These are phyloP conservation scores for Knipowitschia caucasica DNA, from an alignment of 2,797 vertebrate species.

Conservation along the genomic window DNA sequence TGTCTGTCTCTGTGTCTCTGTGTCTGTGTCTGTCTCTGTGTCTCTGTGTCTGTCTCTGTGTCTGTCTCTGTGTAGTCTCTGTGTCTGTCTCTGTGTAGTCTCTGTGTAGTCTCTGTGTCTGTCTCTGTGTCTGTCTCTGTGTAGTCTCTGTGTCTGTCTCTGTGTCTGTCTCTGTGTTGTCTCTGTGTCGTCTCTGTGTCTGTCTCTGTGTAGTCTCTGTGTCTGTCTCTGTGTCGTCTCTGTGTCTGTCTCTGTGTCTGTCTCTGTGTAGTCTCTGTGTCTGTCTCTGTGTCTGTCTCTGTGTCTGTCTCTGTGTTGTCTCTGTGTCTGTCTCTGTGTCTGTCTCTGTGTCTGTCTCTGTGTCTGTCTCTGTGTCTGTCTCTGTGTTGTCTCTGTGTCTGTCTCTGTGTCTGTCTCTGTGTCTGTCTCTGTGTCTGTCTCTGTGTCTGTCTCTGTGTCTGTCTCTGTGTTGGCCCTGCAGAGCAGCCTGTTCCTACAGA, in stretches of 20 bases:
- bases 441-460: slow-evolving; percentile 27
- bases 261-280: slow-evolving; percentile 23
- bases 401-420: slow-evolving; percentile 24
- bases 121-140: slow-evolving; percentile 28
- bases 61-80: slow-evolving; percentile 22
- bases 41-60: slow-evolving; percentile 25
- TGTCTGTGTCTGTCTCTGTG: slow-evolving; percentile 26
- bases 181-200: slow-evolving; percentile 23
- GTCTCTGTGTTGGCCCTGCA: slow-evolving; percentile 33
- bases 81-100: no score
- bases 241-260: slow-evolving; percentile 23
- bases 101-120: slow-evolving; percentile 25
- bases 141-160: no score
- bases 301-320: slow-evolving; percentile 19
- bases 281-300: no score
- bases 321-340: slow-evolving; percentile 25
- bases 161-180: slow-evolving; percentile 21
- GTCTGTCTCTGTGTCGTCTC: no score
- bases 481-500: slow-evolving; percentile 35
- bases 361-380: slow-evolving; percentile 21
- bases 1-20: slow-evolving; percentile 24
- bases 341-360: slow-evolving; percentile 29
- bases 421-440: slow-evolving; percentile 26
- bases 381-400: slow-evolving; percentile 24
- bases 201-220: slow-evolving; percentile 24